Percentiles rank a stretch among this genome's conserved stretches.
Evolutionary conservation across 2,888 invertebrate species (phyloP).

Genomic region (Limnephilus rhombicus): DNA sequence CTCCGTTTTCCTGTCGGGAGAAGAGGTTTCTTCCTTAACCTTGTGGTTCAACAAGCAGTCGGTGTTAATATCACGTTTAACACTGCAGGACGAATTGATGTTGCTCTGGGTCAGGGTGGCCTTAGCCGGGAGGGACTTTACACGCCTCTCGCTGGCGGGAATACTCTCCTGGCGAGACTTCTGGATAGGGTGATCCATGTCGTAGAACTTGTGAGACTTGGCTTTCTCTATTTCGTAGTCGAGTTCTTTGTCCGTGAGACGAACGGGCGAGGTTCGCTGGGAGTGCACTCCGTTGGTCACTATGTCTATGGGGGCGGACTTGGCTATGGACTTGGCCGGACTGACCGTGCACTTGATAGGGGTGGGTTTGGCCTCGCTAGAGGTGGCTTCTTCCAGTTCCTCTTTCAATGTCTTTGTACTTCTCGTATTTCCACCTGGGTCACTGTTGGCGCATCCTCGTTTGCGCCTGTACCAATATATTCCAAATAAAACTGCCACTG

Average conservation of each 20-base stretch:
- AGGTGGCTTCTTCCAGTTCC: constrained; percentile 77
- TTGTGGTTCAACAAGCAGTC: constrained; percentile 58
- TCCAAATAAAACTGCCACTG: constrained; percentile 87
- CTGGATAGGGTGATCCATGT: constrained; percentile 71
- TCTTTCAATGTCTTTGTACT: constrained; percentile 75
- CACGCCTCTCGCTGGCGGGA: constrained; percentile 62
- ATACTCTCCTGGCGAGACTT: constrained; percentile 63
- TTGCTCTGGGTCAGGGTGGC: constrained; percentile 47
- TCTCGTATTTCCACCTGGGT: constrained; percentile 82
- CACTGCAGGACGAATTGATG: constrained; percentile 28
- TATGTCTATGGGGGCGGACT: constrained; percentile 85
- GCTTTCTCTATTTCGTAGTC: constrained; percentile 83
- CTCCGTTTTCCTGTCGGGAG: constrained; percentile 30
- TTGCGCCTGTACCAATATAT: constrained; percentile 91
- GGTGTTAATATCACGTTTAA: constrained; percentile 43
- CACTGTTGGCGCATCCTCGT: constrained; percentile 85
- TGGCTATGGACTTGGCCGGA: constrained; percentile 73
- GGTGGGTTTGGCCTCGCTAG: constrained; percentile 78
- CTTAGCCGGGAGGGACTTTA: constrained; percentile 63
- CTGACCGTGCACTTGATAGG: constrained; percentile 75
- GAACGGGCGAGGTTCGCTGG: constrained; percentile 78
- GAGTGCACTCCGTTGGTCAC: constrained; percentile 76
- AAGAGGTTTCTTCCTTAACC: constrained; percentile 49
- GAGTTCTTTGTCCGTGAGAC: constrained; percentile 82
- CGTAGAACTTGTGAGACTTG: constrained; percentile 76